These are phyloP conservation scores for Pipistrellus nathusii DNA, from an alignment of 2,797 vertebrate genomes.

Conservation along the genomic window DNA sequence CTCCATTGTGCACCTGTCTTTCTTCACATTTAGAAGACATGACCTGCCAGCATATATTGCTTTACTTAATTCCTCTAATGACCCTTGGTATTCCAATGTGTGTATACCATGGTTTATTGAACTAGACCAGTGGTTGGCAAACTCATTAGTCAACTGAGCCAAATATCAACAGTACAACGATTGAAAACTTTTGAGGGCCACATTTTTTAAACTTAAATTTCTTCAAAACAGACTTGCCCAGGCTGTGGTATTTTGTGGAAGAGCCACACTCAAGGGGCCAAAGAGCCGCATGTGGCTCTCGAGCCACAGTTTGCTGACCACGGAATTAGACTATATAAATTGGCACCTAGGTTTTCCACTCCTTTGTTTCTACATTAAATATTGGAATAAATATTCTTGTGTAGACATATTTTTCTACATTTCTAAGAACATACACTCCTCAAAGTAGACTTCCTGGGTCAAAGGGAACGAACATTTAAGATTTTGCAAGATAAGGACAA, in stretches of 20 bases:
- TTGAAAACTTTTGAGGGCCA: too few species aligned
- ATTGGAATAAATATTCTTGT: not conserved
- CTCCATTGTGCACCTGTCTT: not conserved
- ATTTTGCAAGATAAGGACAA: not conserved
- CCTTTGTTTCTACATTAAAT: not conserved
- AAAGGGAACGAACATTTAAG: not conserved
- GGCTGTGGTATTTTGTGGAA: too few species aligned
- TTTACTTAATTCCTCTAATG: not conserved
- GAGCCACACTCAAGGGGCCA: too few species aligned
- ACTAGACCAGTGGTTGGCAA: not conserved
- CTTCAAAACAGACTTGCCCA: too few species aligned
- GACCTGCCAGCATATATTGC: too few species aligned
- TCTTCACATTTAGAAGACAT: not conserved
- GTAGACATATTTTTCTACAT: not conserved
- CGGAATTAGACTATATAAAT: not conserved
- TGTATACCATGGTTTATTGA: not conserved
- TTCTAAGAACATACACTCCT: not conserved
- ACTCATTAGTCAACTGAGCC: too few species aligned
- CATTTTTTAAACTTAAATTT: too few species aligned
- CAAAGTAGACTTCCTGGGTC: not conserved
- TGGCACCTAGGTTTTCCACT: not conserved
- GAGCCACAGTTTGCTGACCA: too few species aligned
- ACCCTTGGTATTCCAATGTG: not conserved
- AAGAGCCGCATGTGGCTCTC: too few species aligned
- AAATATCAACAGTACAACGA: too few species aligned